Base-by-base conservation (phyloP, 1,140 invertebrate species). In the Caenorhabditis inopinata region DNA sequence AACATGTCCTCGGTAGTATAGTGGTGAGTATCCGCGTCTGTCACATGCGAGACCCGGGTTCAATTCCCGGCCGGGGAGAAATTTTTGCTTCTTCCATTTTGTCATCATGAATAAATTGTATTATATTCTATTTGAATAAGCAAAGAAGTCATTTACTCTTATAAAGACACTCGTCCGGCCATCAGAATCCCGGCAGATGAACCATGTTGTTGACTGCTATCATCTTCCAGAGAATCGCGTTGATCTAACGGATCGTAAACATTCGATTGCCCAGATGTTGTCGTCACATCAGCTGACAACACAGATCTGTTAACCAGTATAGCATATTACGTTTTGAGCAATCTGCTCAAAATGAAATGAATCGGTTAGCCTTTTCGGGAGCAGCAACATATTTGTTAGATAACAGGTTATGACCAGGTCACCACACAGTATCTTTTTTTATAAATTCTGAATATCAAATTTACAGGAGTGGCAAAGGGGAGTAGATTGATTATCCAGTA, bases 1-100 rank as follows among this genome's bases (percentile, higher is more conserved):
- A n/a, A 68, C 27, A 25, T 68, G 73, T 82, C 81, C 81, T 82
- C 81, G 79, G 82, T 84, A 84, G 83, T 84, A 84, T 84, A 84
- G 83, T 84, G 83, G 83, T 84, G 68, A 84, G 83, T 84, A 84
- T 84, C 83, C 83, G 80, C 83, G 83, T 74, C 83, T 84, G 83
- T 84, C 83, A 84, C 83, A 76, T 83, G 84, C 73, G 84, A 85
- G 84, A 85, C 83, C 83, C 83, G 84, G 83, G 83, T 84, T 84
- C 85, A 83, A 84, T 84, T 84, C 83, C 83, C 83, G 82, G 83
- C 83, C 83, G 83, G 82, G 83, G 83, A 84, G 83, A 80, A 80
- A 38, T 68, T 68, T 68, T 68, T 68, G 58, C 12, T 38, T 68
- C 38, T 38, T 21, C n/a, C n/a, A n/a, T 38, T 68, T 18, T 5